phyloP scores from a whole-genome alignment of 2,113 vertebrate genomes.

The Cynopterus brachyotis region DNA sequence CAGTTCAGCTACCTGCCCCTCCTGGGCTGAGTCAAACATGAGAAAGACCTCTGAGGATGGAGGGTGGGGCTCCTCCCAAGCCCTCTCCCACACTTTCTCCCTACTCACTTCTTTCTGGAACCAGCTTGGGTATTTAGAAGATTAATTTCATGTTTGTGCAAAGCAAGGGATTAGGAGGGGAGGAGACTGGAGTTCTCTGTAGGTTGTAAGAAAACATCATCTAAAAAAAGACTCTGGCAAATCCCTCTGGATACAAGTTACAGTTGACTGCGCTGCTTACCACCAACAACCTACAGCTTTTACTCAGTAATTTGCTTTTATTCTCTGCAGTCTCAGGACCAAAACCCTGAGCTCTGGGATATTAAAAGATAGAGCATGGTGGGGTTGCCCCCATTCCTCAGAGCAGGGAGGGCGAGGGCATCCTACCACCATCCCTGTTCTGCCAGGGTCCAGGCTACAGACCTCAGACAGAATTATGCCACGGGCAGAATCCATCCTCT shows the following conservation, averaged over 20 bases:
- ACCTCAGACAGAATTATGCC: not conserved
- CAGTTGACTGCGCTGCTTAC: not conserved
- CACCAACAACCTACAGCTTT: not conserved
- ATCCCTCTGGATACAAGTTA: not conserved
- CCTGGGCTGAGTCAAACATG: not conserved
- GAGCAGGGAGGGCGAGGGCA: not conserved
- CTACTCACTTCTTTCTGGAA: constrained; percentile 13
- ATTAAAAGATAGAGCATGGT: not conserved
- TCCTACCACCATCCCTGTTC: not conserved
- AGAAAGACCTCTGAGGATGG: not conserved
- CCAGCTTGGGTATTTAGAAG: constrained; percentile 53
- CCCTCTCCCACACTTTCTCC: not conserved
- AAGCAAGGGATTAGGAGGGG: constrained; percentile 63
- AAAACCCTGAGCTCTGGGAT: not conserved
- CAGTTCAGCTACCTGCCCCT: not conserved
- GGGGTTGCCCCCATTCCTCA: not conserved
- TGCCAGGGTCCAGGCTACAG: not conserved
- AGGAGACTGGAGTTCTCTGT: constrained; percentile 49
- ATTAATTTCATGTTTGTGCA: constrained; percentile 75
- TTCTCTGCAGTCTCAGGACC: not conserved
- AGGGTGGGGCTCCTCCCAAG: not conserved
- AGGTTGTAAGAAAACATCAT: constrained; percentile 65
- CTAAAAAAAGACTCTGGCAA: constrained; percentile 57
- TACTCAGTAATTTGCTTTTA: not conserved
- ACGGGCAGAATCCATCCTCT: accelerated